A percentile compares a stretch with the other conserved stretches of the same genome.
Conservation (phyloP, 35 echinoderm and acorn worm species). For the Amphiura filiformis region DNA sequence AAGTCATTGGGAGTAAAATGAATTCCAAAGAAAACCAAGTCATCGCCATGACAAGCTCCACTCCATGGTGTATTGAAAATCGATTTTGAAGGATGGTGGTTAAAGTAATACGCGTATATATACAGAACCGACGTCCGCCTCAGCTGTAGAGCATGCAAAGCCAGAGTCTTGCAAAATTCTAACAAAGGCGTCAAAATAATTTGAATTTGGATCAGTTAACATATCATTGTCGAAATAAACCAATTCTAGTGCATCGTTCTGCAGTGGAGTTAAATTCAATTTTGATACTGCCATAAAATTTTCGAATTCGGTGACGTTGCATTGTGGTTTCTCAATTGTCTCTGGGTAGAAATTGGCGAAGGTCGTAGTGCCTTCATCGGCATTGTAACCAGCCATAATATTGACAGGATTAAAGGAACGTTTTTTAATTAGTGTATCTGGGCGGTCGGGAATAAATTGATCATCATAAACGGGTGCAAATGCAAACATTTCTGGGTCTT, state of each 20-base stretch:
- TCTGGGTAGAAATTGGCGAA: constrained; percentile 30
- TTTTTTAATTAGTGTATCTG: constrained; percentile 31
- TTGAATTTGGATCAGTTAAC: constrained; percentile 32
- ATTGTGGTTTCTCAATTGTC: constrained; percentile 26
- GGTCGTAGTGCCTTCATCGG: constrained; percentile 72
- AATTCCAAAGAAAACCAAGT: constrained; percentile 70
- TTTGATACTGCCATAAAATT: constrained; percentile 33
- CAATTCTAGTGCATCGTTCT: constrained; percentile 28
- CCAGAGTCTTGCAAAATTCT: background rate
- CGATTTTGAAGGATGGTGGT: constrained; percentile 55
- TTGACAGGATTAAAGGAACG: constrained; percentile 61
- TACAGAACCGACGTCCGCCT: background rate
- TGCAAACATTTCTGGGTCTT: constrained; percentile 22
- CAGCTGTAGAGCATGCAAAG: background rate
- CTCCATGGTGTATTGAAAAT: constrained; percentile 50
- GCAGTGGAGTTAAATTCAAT: constrained; percentile 35
- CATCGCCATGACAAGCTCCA: constrained; percentile 73
- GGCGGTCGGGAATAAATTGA: constrained; percentile 54
- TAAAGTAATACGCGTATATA: constrained; percentile 82
- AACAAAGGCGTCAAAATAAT: constrained; percentile 60
- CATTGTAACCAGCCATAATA: constrained; percentile 54
- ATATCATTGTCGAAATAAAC: constrained; percentile 59
- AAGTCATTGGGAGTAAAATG: background rate
- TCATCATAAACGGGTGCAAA: constrained; percentile 63
- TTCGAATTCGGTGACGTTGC: constrained; percentile 30